These are phyloP conservation scores for Thereva unica DNA, from an alignment of 2,888 invertebrate species.

Conservation along the genomic window DNA sequence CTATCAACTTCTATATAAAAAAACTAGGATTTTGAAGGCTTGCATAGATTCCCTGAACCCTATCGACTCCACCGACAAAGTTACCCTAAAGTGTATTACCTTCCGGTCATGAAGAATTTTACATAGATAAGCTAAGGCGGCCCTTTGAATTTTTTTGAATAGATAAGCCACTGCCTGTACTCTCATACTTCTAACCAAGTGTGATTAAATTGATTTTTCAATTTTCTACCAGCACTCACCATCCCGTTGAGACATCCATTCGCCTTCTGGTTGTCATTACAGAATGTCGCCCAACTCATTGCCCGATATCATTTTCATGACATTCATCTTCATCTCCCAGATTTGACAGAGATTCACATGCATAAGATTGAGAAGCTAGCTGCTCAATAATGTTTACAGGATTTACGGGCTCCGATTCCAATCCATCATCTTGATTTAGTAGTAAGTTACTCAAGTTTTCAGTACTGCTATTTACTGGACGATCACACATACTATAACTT, in stretches of 20 bases:
- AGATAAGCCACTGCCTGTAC: constrained; percentile 1
- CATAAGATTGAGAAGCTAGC: constrained; percentile 20
- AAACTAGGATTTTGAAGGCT: no score
- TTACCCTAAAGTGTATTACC: no score
- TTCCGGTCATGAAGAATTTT: no score
- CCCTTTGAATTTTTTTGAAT: constrained; percentile 41
- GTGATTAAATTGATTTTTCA: constrained; percentile 9
- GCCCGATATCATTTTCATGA: constrained; percentile 12
- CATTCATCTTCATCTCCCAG: background rate
- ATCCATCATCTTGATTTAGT: constrained; percentile 9
- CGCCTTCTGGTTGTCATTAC: constrained; percentile 6
- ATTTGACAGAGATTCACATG: constrained; percentile 8
- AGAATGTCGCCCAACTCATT: constrained; percentile 7
- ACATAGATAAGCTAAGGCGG: no score
- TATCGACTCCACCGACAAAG: no score
- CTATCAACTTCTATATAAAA: no score
- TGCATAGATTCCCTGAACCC: no score
- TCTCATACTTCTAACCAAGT: constrained; percentile 6
- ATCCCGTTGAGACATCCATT: background rate
- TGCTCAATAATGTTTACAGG: constrained; percentile 7
- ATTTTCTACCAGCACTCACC: background rate
- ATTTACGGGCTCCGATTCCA: constrained; percentile 13
- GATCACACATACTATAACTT: no score
- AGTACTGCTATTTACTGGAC: background rate
- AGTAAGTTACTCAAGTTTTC: constrained; percentile 17